Evolutionary conservation across 2,888 invertebrate genomes (phyloP), one percentile per base, ranked within the genome.

Genomic region (Germaria angustata): DNA sequence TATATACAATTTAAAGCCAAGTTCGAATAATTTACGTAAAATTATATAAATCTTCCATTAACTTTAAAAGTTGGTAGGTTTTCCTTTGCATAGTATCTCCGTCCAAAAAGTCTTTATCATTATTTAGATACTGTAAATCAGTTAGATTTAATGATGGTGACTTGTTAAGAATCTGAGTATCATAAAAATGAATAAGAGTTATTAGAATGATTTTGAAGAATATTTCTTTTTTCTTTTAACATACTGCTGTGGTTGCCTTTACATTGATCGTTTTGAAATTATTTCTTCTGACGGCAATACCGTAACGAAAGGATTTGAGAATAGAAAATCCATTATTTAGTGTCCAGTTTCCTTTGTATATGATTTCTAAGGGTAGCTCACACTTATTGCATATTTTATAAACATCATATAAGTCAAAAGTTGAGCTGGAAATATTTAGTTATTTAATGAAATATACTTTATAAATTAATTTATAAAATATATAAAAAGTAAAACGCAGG

Each of bases 1-100:
- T 55, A n/a, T n/a, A n/a, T n/a, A n/a, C n/a, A n/a, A n/a, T 2
- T 53, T 15, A 28, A 22, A 24, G 13, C 7, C 11, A 7, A 13
- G n/a, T 15, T 0, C 15, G 24, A 36, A 2, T 2, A 11, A 20
- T 11, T 66, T 85, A 87, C 90, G 87, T 90, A 24, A 88, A 59
- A 68, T 89, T 90, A 39, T 85, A 88, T 77, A 89, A 77, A 4
- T 79, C 63, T 63, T 85, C 81, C 39, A 89, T 69, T 6, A 87
- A 80, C 49, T 84, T 82, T 15, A 90, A 68, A 7, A 90, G 66
- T 13, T 89, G 87, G 81, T 86, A 90, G 1, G 87, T 86, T 65
- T 89, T 89, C 1, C 90, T 87, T 75, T 89, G 90, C 90, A 90
- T 90, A 0, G 87, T 84, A 83, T 90, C 90, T 15, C 86, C 73